Evolutionary conservation across 2,888 invertebrate genomes (phyloP).

Genomic region (Disparrhopalites patrizii): DNA sequence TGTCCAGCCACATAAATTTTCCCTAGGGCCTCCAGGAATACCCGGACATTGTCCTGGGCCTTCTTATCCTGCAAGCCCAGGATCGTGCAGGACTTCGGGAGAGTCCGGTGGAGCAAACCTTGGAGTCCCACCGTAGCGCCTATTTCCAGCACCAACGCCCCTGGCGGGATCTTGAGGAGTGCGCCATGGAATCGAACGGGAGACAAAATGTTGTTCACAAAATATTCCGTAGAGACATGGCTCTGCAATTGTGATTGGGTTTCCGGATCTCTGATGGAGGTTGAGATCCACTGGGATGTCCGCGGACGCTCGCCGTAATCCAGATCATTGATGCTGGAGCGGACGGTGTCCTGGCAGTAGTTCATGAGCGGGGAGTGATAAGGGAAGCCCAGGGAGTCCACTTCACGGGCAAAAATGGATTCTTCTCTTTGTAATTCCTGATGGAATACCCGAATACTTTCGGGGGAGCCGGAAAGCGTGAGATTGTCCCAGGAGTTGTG

Average conservation of each 20-base stretch:
- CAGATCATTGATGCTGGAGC: constrained; percentile 67
- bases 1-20: constrained; percentile 72
- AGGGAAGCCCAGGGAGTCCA: constrained; percentile 82
- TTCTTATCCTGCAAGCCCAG: constrained; percentile 56
- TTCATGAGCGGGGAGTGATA: constrained; percentile 91
- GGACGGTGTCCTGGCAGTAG: constrained; percentile 73
- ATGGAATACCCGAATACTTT: constrained; percentile 64
- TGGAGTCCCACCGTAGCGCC: constrained; percentile 54
- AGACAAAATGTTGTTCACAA: constrained; percentile 56
- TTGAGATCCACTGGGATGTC: constrained; percentile 56
- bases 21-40: constrained; percentile 63
- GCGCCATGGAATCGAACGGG: constrained; percentile 58
- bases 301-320: constrained; percentile 55
- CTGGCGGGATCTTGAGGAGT: constrained; percentile 55
- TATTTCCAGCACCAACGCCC: constrained; percentile 55
- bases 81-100: constrained; percentile 53
- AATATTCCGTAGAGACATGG: constrained; percentile 59
- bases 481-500: constrained; percentile 92
- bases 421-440: constrained; percentile 64
- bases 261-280: constrained; percentile 55
- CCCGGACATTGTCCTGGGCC: constrained; percentile 57
- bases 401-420: constrained; percentile 75
- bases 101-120: constrained; percentile 56
- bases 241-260: constrained; percentile 54
- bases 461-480: constrained; percentile 82